phyloP scores from a whole-genome alignment of 2,113 vertebrate species.

The Phyllostomus discolor region DNA sequence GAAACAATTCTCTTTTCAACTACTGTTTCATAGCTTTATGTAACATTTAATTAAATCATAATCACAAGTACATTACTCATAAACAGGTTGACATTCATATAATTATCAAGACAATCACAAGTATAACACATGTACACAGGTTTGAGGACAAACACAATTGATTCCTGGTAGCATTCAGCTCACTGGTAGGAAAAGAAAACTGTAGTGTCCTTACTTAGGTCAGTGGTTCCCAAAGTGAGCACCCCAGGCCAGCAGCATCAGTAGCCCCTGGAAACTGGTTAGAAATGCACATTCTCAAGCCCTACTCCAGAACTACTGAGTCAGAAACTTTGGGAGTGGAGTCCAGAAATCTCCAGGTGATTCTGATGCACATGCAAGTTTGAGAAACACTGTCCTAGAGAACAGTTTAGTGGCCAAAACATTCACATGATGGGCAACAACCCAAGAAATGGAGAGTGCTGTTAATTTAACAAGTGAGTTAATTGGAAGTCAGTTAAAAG shows the following conservation, averaged over 20 bases:
- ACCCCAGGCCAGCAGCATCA: neutral
- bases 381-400: neutral
- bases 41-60: neutral
- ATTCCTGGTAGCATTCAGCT: neutral
- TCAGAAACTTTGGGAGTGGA: neutral
- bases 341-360: neutral
- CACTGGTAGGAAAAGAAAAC: neutral
- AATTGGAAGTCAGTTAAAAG: neutral
- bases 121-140: neutral
- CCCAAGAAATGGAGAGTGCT: neutral
- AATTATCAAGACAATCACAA: neutral
- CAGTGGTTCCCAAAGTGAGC: neutral
- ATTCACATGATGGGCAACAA: neutral
- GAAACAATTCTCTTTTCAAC: neutral
- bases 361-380: neutral
- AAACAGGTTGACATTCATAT: neutral
- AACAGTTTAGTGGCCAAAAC: neutral
- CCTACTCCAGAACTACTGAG: neutral
- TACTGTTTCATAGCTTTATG: neutral
- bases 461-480: neutral
- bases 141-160: neutral
- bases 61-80: neutral
- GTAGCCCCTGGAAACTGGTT: neutral
- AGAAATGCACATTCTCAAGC: neutral
- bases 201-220: neutral